phyloP scores from a whole-genome alignment of 2,888 invertebrate genomes.

The Pseudococcus jackbeardsleyi region DNA sequence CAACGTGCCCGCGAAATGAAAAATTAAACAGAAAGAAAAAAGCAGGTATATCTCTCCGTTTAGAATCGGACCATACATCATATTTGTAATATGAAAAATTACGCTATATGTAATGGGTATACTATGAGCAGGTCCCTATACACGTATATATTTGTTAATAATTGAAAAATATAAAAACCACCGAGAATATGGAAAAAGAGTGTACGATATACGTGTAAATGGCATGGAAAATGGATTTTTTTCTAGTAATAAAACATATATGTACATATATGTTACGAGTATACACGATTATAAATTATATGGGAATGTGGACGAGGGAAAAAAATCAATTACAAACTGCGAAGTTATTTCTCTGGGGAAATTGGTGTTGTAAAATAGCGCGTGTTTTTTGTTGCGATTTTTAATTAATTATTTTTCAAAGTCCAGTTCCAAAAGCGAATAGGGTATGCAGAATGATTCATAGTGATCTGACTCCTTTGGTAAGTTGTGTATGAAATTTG shows the following conservation, averaged over 20 bases:
- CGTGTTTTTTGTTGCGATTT: slow-evolving; percentile 16
- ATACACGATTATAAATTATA: slow-evolving; percentile 10
- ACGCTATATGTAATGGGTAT: neutral
- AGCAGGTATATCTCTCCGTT: neutral
- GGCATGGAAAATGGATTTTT: slow-evolving; percentile 32
- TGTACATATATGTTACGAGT: neutral
- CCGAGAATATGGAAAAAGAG: neutral
- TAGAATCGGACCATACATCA: neutral
- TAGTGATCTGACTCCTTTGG: no score
- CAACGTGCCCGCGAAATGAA: neutral
- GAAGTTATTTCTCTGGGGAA: slow-evolving; percentile 39
- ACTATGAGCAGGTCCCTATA: neutral
- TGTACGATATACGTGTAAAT: slow-evolving; percentile 19
- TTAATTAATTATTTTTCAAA: slow-evolving; percentile 29
- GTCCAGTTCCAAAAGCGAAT: no score
- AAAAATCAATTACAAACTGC: slow-evolving; percentile 38
- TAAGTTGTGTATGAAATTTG: no score
- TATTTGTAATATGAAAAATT: neutral
- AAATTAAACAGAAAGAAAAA: neutral
- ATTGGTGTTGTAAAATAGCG: neutral
- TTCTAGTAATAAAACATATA: slow-evolving; percentile 17
- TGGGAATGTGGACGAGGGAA: neutral
- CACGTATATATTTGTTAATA: slow-evolving; percentile 36
- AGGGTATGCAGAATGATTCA: no score
- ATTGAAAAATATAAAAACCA: slow-evolving; percentile 43